Base-by-base conservation (phyloP, 2,888 invertebrate genomes). In the Priocnemis perturbator region DNA sequence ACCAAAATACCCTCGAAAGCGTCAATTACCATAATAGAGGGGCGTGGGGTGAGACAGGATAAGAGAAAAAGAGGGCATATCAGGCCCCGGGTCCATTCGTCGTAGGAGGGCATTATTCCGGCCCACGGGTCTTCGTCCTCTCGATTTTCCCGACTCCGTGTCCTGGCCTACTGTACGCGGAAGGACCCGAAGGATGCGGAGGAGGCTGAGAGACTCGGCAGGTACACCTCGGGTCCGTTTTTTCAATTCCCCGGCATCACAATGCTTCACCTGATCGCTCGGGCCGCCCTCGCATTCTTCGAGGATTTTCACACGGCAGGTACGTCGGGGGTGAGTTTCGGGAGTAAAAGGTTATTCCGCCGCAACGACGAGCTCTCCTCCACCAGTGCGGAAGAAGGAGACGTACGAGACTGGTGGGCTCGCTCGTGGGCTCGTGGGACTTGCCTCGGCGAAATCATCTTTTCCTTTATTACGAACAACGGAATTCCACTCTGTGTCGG, bases 221-320 rank as follows among this genome's bases (percentile, higher is more conserved):
- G 83, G 83, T 83, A 83, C 78, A 72, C 69, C 75, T 77, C 69
- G 17, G 81, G 73, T 63, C 78, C 79, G 77, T 78, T 83, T 85
- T 83, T 84, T 81, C 83, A 77, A 77, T 81, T 83, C 83, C 78
- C 63, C 62, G 71, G 67, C 50, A 80, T 79, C 77, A 86, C 86
- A 85, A 86, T 85, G 77, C 81, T 85, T 81, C 85, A 86, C 86
- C 85, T 85, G 86, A 86, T 85, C 85, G 73, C 66, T 70, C 71
- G 71, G 77, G 77, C 83, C 86, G 80, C 86, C 86, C 84, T 85
- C 86, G 71, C 86, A 84, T 85, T 86, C 82, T 84, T 84, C 73
- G 68, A 64, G 73, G 78, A 83, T 84, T 84, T 83, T 82, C 83
- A 85, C 85, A 81, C 78, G 81, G 81, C 84, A 82, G 82, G 83